phyloP scores from a whole-genome alignment of 2,113 vertebrate species.

The Saccopteryx bilineata region DNA sequence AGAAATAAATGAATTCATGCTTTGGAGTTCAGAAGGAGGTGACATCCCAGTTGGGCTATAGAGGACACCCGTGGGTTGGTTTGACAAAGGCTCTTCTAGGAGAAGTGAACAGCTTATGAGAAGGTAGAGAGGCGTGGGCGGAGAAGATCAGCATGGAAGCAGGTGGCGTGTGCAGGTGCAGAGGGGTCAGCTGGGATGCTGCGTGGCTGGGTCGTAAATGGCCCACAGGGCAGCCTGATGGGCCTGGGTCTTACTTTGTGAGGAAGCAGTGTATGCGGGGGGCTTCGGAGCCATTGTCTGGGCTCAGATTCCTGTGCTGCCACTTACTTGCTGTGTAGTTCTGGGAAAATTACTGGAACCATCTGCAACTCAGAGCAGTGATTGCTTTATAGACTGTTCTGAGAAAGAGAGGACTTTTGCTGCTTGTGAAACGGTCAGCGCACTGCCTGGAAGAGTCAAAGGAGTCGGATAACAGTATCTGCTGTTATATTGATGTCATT shows the following conservation, averaged over 20 bases:
- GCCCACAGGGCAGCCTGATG: accelerated
- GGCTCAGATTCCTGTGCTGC: neutral
- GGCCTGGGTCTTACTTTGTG: neutral
- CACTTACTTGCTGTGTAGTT: neutral
- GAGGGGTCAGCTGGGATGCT: neutral
- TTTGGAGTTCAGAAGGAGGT: neutral
- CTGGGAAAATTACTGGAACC: neutral
- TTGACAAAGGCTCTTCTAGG: neutral
- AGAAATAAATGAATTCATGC: neutral
- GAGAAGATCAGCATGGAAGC: neutral
- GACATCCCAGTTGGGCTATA: neutral
- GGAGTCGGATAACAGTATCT: neutral
- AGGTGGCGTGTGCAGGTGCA: neutral
- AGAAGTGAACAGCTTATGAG: neutral
- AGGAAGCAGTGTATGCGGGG: neutral
- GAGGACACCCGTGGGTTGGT: neutral
- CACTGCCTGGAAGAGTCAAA: neutral
- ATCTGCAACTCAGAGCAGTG: neutral
- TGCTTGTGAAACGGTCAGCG: neutral
- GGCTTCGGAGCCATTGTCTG: neutral
- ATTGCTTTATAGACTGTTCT: neutral
- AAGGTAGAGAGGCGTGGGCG: neutral
- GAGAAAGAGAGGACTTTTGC: neutral
- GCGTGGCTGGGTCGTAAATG: neutral
- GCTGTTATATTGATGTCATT: neutral